Evolutionary conservation across 2,113 vertebrate species (phyloP).

Genomic region (Corythoichthys haematopterus): DNA sequence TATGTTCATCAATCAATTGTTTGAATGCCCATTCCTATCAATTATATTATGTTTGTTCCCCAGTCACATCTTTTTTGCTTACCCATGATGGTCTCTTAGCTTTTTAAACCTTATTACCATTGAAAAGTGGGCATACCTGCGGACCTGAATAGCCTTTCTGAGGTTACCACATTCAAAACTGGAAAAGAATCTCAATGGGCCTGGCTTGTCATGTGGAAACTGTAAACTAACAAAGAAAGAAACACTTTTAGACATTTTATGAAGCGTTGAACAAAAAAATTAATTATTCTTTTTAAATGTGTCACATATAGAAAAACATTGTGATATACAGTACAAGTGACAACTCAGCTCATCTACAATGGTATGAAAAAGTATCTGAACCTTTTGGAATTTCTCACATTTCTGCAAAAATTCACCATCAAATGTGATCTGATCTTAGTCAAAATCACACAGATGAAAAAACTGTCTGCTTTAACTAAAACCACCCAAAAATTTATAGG

Average conservation of each 20-base stretch:
- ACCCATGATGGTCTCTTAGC: background rate
- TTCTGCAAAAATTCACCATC: no score
- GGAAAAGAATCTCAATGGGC: conserved; percentile 79
- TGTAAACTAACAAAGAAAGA: conserved; percentile 51
- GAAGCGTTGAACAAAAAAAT: background rate
- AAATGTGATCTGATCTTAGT: no score
- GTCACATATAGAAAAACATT: background rate
- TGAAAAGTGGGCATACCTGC: conserved; percentile 70
- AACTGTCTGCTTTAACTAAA: no score
- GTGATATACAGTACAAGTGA: background rate
- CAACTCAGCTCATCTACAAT: no score
- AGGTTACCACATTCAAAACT: conserved; percentile 88
- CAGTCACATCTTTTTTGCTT: background rate
- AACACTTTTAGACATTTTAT: background rate
- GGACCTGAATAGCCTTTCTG: conserved; percentile 84
- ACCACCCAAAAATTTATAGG: no score
- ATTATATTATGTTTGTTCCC: background rate
- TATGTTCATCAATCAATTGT: background rate
- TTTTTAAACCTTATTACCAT: background rate
- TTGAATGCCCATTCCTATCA: background rate
- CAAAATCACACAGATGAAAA: no score
- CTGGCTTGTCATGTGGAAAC: conserved; percentile 41
- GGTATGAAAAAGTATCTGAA: no score
- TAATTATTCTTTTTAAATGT: background rate
- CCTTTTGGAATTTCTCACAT: no score